Base-by-base conservation (phyloP, 2,113 vertebrate genomes). In the Pao palembangensis region DNA sequence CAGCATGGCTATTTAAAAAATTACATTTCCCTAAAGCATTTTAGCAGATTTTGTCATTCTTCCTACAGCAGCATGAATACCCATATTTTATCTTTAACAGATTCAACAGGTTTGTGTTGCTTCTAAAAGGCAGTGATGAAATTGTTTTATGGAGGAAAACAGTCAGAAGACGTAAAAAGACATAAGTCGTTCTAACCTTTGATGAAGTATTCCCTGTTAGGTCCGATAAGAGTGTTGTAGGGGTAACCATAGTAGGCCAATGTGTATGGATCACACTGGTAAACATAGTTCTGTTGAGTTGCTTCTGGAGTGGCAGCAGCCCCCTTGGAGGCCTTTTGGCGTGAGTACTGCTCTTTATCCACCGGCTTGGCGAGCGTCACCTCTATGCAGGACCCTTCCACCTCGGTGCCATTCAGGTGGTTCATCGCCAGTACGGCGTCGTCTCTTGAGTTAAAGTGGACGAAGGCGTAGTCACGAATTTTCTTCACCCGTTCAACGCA, bases 401-500 rank as follows among this genome's bases (percentile, higher is more conserved):
- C 91, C 82, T 98, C 96, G 0, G 94, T 93, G 67, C 93, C 92
- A 0, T 96, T 98, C 58, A 99, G 95, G 83, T 93, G 93, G 84
- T 94, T 93, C 97, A 98, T 99, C 75, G 97, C 96, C 0, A 90
- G 86, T 63, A 99, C 96, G 0, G 97, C 97, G 4, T 99, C 97
- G 8, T 99, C 97, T 8, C 97, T 91, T 77, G 93, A 94, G 63
- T 90, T 84, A 73, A 99, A 99, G 89, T 99, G 97, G 85, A 99
- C 95, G 20, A 98, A 99, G 61, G 97, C 96, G 0, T 99, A 98
- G 84, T 99, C 97, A 0, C 96, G 92, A 74, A 98, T 98, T 91
- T 99, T 98, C 89, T 99, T 98, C 64, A 98, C 96, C 13, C 96
- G 92, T 73, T 98, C 96, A 59, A 98, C 95, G 34, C 95, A 96